These are phyloP conservation scores for Lasioglossum morio DNA, from an alignment of 2,888 invertebrate species.

Conservation along the genomic window DNA sequence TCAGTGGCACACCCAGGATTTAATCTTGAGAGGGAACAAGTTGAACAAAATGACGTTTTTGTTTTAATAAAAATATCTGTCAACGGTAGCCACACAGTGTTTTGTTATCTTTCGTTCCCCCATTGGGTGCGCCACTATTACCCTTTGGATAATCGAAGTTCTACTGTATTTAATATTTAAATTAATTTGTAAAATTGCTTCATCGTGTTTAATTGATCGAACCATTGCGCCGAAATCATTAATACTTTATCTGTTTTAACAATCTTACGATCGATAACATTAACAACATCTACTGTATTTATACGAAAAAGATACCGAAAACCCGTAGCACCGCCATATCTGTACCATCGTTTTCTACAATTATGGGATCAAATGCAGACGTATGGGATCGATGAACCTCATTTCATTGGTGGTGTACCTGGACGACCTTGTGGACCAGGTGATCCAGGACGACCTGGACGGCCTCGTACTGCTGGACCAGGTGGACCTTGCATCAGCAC, in stretches of 20 bases:
- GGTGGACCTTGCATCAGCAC: slow-evolving; percentile 88
- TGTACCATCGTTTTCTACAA: slow-evolving; percentile 13
- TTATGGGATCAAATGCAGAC: slow-evolving; percentile 35
- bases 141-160: not conserved
- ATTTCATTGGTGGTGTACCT: slow-evolving; percentile 65
- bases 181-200: too few species aligned
- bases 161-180: not conserved
- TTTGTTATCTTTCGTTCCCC: too few species aligned
- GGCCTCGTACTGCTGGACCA: slow-evolving; percentile 88
- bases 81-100: too few species aligned
- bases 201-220: too few species aligned
- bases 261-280: too few species aligned
- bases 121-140: too few species aligned
- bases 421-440: slow-evolving; percentile 88
- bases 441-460: slow-evolving; percentile 89
- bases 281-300: not conserved
- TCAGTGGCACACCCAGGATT: too few species aligned
- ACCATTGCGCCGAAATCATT: too few species aligned
- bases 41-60: too few species aligned
- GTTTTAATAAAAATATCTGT: too few species aligned
- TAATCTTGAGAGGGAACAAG: too few species aligned
- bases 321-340: not conserved
- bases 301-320: slow-evolving; percentile 14
- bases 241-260: too few species aligned
- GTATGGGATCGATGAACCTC: slow-evolving; percentile 39